Evolutionary conservation across 2,113 vertebrate genomes (phyloP), one percentile per base, ranked within the genome.

Genomic region (Callionymus lyra): DNA sequence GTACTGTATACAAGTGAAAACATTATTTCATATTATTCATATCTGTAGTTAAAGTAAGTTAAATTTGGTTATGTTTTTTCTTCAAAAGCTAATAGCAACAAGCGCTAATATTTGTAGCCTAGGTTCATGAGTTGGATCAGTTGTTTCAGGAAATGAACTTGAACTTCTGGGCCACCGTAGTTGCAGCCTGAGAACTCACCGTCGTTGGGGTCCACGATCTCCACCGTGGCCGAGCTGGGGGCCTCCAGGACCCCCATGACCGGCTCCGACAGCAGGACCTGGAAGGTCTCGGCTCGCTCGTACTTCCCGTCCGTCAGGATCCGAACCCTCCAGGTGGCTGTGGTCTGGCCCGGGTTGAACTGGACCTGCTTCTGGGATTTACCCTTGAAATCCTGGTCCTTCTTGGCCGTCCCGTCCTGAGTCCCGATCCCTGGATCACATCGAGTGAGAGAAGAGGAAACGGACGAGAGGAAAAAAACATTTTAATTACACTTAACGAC

Each of bases 301-400:
- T 91, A 91, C 55, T 82, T 74, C 4, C 72, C 85, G 0, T 97
- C 94, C 0, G 83, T 58, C 60, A 94, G 50, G 67, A 96, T 84
- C 34, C 72, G 72, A 5, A 97, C 86, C 38, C 81, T 56, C 94
- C 94, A 96, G 0, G 80, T 84, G 56, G 92, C 92, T 44, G 60
- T 76, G 31, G 77, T 88, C 75, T 97, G 94, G 36, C 94, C 92
- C 0, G 92, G 92, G 78, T 93, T 96, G 78, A 98, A 98, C 74
- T 96, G 94, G 51, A 97, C 89, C 61, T 95, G 93, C 50, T 76
- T 90, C 76, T 96, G 93, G 1, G 88, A 87, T 74, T 90, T 93
- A 8, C 89, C 89, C 77, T 76, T 88, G 72, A 93, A 98, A 58
- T 97, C 94, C 59, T 86, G 84, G 8, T 92, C 89, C 53, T 85